These are phyloP conservation scores for zebrafish (Danio rerio) DNA, from an alignment of 2,113 vertebrate genomes.

Conservation along the genomic window GRCz12tu NC_133176.1:24953501-24954000, in stretches of 20 bases:
- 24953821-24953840: neutral
- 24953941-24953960: neutral
- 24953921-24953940: conserved; percentile 4
- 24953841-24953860: conserved; percentile 79
- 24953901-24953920: conserved; percentile 66
- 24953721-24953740: conserved; percentile 3
- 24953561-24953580: too few species aligned
- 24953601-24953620: too few species aligned
- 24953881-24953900: conserved; percentile 77
- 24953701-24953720: neutral
- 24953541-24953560: too few species aligned
- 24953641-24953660: too few species aligned
- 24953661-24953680: neutral
- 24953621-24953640: too few species aligned
- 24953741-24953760: conserved; percentile 12
- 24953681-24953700: neutral
- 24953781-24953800: neutral
- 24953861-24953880: conserved; percentile 84
- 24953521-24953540: too few species aligned
- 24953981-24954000: conserved; percentile 18
- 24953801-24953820: conserved; percentile 55
- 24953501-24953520: too few species aligned
- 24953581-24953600: too few species aligned
- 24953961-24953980: neutral
- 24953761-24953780: conserved; percentile 3